Conservation (phyloP, 2,888 invertebrate genomes). For the Xestia xanthographa region DNA sequence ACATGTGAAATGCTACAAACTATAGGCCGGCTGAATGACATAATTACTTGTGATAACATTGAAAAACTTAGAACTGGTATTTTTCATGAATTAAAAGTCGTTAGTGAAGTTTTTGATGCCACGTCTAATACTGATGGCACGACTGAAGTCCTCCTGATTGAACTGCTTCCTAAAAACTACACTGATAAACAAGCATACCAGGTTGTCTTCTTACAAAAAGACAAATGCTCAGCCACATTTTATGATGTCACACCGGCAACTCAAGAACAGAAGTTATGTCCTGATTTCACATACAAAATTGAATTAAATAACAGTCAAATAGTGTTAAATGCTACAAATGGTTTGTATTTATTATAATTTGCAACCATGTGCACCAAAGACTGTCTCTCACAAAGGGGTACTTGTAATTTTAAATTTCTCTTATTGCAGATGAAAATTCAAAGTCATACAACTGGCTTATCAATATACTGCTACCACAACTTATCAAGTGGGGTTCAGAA, state of each 20-base stretch:
- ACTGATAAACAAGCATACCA: conserved; percentile 79
- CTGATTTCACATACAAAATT: conserved; percentile 88
- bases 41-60: conserved; percentile 61
- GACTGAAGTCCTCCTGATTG: conserved; percentile 76
- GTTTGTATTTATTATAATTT: conserved; percentile 70
- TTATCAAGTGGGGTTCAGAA: conserved; percentile 92
- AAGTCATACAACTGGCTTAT: conserved; percentile 89
- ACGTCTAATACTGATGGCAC: conserved; percentile 39
- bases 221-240: conserved; percentile 81
- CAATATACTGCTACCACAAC: conserved; percentile 90
- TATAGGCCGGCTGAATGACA: conserved; percentile 59
- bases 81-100: conserved; percentile 59
- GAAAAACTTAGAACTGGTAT: conserved; percentile 54
- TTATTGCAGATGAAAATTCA: conserved; percentile 73
- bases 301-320: conserved; percentile 79
- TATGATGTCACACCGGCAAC: conserved; percentile 83
- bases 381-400: background rate
- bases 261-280: conserved; percentile 81
- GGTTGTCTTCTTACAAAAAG: conserved; percentile 83
- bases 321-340: conserved; percentile 82
- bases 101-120: conserved; percentile 29
- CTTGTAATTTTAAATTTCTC: conserved; percentile 15
- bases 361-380: background rate
- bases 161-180: conserved; percentile 84
- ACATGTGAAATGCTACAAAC: conserved; percentile 61